These are phyloP conservation scores for Mesorhabditis sp. DNA, from an alignment of 2,888 invertebrate species.

Conservation along the genomic window DNA sequence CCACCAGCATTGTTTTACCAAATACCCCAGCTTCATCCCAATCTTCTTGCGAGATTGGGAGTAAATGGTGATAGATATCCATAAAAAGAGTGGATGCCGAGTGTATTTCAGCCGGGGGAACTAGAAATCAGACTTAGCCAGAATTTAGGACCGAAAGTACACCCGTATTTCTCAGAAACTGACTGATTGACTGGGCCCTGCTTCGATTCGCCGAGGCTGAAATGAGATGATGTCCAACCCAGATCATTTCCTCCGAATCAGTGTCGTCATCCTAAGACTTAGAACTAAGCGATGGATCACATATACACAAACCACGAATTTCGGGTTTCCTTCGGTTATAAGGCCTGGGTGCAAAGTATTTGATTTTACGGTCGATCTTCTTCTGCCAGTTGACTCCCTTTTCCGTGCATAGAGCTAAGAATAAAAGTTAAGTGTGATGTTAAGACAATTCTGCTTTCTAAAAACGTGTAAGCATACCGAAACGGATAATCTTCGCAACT, in stretches of 20 bases:
- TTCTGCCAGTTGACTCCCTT: background rate
- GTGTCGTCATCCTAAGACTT: constrained; percentile 61
- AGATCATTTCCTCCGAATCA: constrained; percentile 24
- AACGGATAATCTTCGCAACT: background rate
- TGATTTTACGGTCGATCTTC: background rate
- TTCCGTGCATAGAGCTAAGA: background rate
- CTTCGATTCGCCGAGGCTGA: constrained; percentile 6
- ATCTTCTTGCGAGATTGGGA: constrained; percentile 17
- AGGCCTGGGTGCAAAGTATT: background rate
- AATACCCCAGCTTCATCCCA: constrained; percentile 25
- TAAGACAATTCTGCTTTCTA: too few species aligned
- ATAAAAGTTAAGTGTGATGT: too few species aligned
- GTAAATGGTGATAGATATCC: constrained; percentile 7
- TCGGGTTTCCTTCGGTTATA: background rate
- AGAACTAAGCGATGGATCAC: constrained; percentile 63
- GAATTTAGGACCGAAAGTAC: background rate
- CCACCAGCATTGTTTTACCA: constrained; percentile 16
- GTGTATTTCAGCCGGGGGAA: constrained; percentile 8
- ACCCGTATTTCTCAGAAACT: constrained; percentile 5
- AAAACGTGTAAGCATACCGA: background rate
- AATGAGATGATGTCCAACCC: constrained; percentile 5
- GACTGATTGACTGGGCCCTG: constrained; percentile 3
- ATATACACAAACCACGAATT: constrained; percentile 62
- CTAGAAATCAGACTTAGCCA: background rate
- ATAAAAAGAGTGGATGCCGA: constrained; percentile 14